Evolutionary conservation across 2,888 invertebrate species (phyloP), one percentile per base, ranked within the genome.

Genomic region (Drosophila histrio): DNA sequence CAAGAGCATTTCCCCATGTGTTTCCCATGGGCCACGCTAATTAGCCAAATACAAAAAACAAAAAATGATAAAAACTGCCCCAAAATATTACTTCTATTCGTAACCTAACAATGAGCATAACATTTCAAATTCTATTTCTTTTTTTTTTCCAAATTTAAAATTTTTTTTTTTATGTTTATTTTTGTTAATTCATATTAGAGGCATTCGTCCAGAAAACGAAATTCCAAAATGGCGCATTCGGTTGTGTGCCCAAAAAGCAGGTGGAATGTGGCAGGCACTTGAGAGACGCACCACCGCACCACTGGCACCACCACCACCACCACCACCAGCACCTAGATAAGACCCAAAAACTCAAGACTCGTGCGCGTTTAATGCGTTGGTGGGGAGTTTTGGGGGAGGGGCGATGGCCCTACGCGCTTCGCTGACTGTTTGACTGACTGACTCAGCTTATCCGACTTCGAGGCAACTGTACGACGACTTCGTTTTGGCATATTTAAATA

Each of bases 171-270:
- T 38, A 15, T 52, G 61, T 32, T 36, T 38, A 32, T 61, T 69
- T 81, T 69, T 78, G 78, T 83, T 86, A 77, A 84, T 84, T 86
- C 84, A 86, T 81, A 84, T 86, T 86, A 79, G 81, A 54, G 66
- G 84, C 84, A 84, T 84, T 84, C 84, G 84, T 81, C 87, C 84
- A 84, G 87, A 84, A 84, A 84, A 83, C 84, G 69, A 86, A 82
- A 82, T 82, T 85, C 77, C 62, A 82, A 84, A 87, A 84, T 83
- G 80, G 78, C 79, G 74, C 56, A 7, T 30, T 8, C 17, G 32
- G 8, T 11, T 50, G 30, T 61, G 46, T 24, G 54, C 28, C 46
- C 56, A 53, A 50, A 50, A 62, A 65, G 80, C 83, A 80, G 83
- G 86, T 83, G 83, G 78, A 86, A 82, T 77, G 64, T 64, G 67